These are phyloP conservation scores for Trichogramma evanescens DNA, from an alignment of 2,888 invertebrate genomes.

Conservation along the genomic window DNA sequence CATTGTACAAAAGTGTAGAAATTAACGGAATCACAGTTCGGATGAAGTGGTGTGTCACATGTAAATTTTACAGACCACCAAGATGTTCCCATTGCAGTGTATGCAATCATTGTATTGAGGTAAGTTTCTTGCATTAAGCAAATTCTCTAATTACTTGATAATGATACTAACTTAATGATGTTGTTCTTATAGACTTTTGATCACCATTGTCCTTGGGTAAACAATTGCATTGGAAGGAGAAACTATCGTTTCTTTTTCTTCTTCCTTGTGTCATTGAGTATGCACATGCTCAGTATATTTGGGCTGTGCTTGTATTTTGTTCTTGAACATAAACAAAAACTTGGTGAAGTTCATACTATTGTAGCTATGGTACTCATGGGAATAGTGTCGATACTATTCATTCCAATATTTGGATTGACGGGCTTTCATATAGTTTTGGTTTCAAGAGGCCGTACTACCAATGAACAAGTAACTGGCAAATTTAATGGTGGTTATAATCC, in stretches of 20 bases:
- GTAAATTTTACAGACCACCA: constrained; percentile 99
- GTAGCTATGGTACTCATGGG: constrained; percentile 86
- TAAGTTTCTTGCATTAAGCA: constrained; percentile 43
- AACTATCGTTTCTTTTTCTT: constrained; percentile 99
- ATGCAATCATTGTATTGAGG: constrained; percentile 97
- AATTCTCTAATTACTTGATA: not conserved
- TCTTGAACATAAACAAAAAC: constrained; percentile 72
- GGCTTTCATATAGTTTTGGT: constrained; percentile 97
- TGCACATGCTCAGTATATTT: constrained; percentile 98
- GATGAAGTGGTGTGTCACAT: constrained; percentile 99
- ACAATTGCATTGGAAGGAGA: constrained; percentile 93
- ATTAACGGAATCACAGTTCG: constrained; percentile 97
- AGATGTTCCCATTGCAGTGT: constrained; percentile 98
- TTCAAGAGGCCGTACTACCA: constrained; percentile 92
- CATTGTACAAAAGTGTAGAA: constrained; percentile 93
- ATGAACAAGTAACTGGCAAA: constrained; percentile 99
- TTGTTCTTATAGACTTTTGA: constrained; percentile 82
- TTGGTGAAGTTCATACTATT: constrained; percentile 75
- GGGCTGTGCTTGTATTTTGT: constrained; percentile 88
- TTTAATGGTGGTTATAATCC: constrained; percentile 99
- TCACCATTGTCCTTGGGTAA: constrained; percentile 98
- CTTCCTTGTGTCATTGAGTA: constrained; percentile 90
- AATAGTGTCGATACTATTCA: constrained; percentile 81
- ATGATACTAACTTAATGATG: constrained; percentile 1
- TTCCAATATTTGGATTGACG: constrained; percentile 95